Conservation (phyloP, 1,140 invertebrate genomes). For the Nephotettix cincticeps region DNA sequence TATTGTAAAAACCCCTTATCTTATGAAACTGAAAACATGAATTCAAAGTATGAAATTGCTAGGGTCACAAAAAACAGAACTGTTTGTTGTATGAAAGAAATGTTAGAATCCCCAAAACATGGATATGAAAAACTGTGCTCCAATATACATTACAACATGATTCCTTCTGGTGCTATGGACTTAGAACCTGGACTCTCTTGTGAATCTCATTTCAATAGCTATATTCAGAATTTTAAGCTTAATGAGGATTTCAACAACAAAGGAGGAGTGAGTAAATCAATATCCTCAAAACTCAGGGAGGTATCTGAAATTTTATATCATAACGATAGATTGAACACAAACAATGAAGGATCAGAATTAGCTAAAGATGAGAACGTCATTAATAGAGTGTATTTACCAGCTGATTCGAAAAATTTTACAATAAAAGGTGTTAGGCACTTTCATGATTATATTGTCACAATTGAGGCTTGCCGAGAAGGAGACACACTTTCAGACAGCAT, state of each 20-base stretch:
- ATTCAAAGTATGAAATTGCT: too few species aligned
- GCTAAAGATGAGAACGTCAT: too few species aligned
- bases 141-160: neutral
- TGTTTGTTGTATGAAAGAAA: slow-evolving; percentile 20
- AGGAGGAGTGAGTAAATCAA: too few species aligned
- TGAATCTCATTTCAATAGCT: neutral
- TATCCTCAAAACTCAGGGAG: too few species aligned
- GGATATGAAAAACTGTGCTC: slow-evolving; percentile 5
- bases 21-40: neutral
- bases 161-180: neutral
- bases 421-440: neutral
- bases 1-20: slow-evolving; percentile 36
- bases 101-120: slow-evolving; percentile 7
- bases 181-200: neutral
- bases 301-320: too few species aligned
- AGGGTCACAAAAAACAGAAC: neutral
- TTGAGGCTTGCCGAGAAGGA: slow-evolving; percentile 68
- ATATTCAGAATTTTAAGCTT: neutral
- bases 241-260: too few species aligned
- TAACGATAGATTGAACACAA: too few species aligned
- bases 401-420: neutral
- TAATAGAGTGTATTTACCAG: too few species aligned
- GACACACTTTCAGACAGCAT: slow-evolving; percentile 37
- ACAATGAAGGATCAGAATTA: too few species aligned
- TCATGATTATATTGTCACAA: slow-evolving; percentile 61